phyloP scores from a whole-genome alignment of 2,797 vertebrate species.

The Sciurus vulgaris region DNA sequence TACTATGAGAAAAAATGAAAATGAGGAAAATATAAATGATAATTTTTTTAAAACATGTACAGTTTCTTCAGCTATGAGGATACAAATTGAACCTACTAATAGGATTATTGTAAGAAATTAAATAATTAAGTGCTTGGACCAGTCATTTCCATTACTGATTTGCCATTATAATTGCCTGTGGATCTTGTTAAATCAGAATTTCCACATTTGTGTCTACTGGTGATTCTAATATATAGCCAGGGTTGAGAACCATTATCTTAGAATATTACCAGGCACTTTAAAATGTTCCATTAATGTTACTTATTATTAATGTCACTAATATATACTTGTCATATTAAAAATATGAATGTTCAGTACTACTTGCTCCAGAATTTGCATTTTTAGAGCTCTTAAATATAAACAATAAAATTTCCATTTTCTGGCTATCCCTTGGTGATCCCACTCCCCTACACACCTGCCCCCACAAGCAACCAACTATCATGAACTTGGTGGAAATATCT shows the following conservation, averaged over 20 bases:
- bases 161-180: background rate
- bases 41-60: background rate
- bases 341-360: background rate
- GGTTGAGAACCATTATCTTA: background rate
- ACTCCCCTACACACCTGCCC: background rate
- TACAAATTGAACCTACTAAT: background rate
- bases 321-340: background rate
- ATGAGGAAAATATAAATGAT: background rate
- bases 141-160: background rate
- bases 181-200: background rate
- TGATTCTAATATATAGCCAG: background rate
- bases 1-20: background rate
- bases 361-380: background rate
- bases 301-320: background rate
- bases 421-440: background rate
- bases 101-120: background rate
- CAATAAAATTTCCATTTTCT: background rate
- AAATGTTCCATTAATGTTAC: background rate
- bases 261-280: background rate
- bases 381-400: background rate
- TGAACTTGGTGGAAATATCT: background rate
- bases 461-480: background rate
- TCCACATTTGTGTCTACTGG: background rate
- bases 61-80: background rate
- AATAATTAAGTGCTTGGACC: background rate